Base-by-base conservation (phyloP, 2,797 vertebrate species). In the Zenarchopterus dispar region DNA sequence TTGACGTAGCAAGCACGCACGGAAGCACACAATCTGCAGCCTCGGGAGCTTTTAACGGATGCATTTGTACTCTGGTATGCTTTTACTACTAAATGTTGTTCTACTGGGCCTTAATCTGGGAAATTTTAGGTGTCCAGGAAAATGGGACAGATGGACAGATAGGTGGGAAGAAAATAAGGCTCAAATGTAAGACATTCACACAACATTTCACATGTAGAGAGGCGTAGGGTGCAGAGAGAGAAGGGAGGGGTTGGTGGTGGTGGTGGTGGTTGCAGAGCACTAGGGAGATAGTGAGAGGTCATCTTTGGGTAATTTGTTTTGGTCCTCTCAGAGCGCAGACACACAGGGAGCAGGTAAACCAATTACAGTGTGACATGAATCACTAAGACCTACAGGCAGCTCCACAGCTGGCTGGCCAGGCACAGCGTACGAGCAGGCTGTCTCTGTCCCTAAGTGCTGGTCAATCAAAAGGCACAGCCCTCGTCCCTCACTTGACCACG, bases 361-460 rank as follows among this genome's bases (percentile, higher is more conserved):
- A 94, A 94, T 93, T 94, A 93, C 93, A 92, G 86, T 91, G 76
- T 94, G 94, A 95, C 93, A 94, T 93, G 92, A 91, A 91, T 92
- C 66, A 77, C 92, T 86, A 91, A 93, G 91, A 89, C 72, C 77
- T 92, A 77, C 90, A 86, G 83, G 79, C 88, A 72, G 79, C 77
- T 76, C 73, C 52, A 61, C 80, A 84, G 79, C 66, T 55, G 17
- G 59, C 68, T 42, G 67, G 56, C 49, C 60, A 68, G 72, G 51
- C 66, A 69, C 71, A 64, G 65, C 77, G 51, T 18, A 53, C 50
- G 43, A 53, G 49, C 74, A 24, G 24, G 51, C 67, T 49, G 79
- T 84, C 83, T 69, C 76, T 39, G 67, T 51, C 57, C 58, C 86
- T 77, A 86, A 82, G 58, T 81, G 89, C 87, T 60, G 77, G 80